A percentile compares a stretch with the other conserved stretches of the same genome.
These are phyloP conservation scores for Scaptomyza tumidula DNA, from an alignment of 2,888 invertebrate species.

Conservation along the genomic window DNA sequence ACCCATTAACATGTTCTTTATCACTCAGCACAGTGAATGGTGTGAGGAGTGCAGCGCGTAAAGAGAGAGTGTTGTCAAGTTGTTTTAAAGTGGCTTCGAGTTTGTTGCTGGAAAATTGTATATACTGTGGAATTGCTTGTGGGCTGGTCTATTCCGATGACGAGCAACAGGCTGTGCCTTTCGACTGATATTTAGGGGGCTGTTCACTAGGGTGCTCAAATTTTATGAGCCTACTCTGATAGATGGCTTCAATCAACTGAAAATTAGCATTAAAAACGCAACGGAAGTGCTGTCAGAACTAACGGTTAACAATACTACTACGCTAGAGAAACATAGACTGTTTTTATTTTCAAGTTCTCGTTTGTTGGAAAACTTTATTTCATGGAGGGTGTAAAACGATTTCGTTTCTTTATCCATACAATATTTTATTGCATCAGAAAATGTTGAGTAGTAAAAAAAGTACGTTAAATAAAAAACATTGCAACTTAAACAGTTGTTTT, in stretches of 20 bases:
- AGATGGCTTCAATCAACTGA: constrained; percentile 47
- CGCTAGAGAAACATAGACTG: not conserved
- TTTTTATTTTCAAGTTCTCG: no score
- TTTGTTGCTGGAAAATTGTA: constrained; percentile 25
- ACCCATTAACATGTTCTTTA: constrained; percentile 76
- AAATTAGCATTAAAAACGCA: constrained; percentile 16
- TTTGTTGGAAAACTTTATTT: no score
- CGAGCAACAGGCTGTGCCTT: constrained; percentile 10
- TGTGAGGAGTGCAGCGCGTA: not conserved
- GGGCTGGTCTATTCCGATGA: constrained; percentile 18
- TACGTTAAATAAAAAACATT: no score
- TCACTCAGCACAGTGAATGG: constrained; percentile 62
- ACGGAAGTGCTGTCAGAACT: constrained; percentile 26
- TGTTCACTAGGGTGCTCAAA: constrained; percentile 56
- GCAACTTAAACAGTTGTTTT: no score
- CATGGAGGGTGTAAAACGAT: no score
- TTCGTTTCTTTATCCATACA: no score
- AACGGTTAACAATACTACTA: not conserved
- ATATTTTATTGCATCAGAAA: no score
- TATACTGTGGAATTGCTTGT: constrained; percentile 26
- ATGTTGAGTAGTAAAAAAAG: no score
- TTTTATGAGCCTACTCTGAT: constrained; percentile 64
- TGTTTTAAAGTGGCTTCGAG: constrained; percentile 8
- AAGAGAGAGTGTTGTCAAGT: constrained; percentile 37
- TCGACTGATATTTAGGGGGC: constrained; percentile 35